phyloP scores from a whole-genome alignment of 1,140 invertebrate genomes.

The Pectinophora gossypiella region DNA sequence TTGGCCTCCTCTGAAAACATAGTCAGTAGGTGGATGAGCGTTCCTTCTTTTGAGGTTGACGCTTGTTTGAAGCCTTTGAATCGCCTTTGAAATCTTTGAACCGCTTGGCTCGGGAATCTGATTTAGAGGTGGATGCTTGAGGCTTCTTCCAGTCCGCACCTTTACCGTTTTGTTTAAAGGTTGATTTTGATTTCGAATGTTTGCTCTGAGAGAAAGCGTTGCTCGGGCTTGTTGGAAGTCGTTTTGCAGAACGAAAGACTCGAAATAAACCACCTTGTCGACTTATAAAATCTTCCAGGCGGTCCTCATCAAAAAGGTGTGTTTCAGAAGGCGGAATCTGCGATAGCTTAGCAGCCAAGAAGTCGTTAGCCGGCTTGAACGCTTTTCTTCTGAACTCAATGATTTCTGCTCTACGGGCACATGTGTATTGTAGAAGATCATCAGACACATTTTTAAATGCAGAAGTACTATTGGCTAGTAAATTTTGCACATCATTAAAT shows the following conservation, averaged over 20 bases:
- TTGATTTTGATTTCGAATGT: not conserved
- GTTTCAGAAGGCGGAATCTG: conserved; percentile 5
- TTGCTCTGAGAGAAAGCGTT: no score
- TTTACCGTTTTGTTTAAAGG: not conserved
- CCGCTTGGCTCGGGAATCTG: not conserved
- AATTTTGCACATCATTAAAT: not conserved
- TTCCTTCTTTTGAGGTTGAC: no score
- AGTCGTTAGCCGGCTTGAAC: not conserved
- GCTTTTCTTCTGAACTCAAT: conserved; percentile 4
- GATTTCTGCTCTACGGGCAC: conserved; percentile 3
- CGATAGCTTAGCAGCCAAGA: not conserved
- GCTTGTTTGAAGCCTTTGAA: no score
- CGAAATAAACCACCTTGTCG: not conserved
- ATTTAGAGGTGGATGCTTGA: not conserved
- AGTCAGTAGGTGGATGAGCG: no score
- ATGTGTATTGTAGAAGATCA: conserved; percentile 6
- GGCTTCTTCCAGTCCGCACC: not conserved
- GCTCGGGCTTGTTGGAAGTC: not conserved
- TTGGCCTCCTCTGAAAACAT: not conserved
- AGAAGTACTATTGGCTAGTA: not conserved
- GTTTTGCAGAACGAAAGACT: not conserved
- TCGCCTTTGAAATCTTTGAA: no score
- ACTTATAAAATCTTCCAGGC: not conserved
- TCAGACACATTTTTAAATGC: conserved; percentile 1
- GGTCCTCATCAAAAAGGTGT: conserved; percentile 7